Conservation (phyloP, 1,140 invertebrate genomes). For the Tetramorium simillimum region DNA sequence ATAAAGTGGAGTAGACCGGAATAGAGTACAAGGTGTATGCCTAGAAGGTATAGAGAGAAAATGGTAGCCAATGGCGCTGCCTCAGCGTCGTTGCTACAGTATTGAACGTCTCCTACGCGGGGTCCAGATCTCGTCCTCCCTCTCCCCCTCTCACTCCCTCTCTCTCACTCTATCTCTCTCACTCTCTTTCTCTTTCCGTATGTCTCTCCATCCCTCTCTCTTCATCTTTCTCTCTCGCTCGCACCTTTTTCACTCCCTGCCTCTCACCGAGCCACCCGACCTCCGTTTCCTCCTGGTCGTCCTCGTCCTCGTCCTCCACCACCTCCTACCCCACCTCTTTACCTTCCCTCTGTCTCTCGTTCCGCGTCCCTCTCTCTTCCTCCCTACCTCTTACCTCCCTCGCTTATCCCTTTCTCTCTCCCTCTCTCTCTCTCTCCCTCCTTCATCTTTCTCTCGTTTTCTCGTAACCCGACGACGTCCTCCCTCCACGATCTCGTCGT, state of each 20-base stretch:
- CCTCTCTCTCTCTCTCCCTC: conserved; percentile 37
- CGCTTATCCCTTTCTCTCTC: conserved; percentile 47
- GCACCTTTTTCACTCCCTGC: conserved; percentile 39
- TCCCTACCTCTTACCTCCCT: conserved; percentile 44
- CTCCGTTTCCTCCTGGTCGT: conserved; percentile 68
- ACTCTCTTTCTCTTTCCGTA: conserved; percentile 39
- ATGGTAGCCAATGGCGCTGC: conserved; percentile 81
- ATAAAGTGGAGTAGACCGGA: conserved; percentile 72
- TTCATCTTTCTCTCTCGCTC: conserved; percentile 52
- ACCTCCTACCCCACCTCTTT: conserved; percentile 34
- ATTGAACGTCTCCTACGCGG: conserved; percentile 81
- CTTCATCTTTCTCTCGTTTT: conserved; percentile 39
- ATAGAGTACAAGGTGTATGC: conserved; percentile 75
- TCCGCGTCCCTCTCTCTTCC: conserved; percentile 57
- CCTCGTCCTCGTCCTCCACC: conserved; percentile 55
- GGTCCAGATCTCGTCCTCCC: conserved; percentile 65
- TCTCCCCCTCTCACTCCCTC: conserved; percentile 24
- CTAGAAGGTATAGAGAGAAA: conserved; percentile 77
- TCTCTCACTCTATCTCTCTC: conserved; percentile 16
- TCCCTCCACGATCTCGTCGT: conserved; percentile 66
- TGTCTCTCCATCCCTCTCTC: conserved; percentile 17
- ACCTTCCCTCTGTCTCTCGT: conserved; percentile 68
- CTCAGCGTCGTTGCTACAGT: conserved; percentile 78
- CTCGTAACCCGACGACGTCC: conserved; percentile 73
- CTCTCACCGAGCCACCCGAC: conserved; percentile 49